Evolutionary conservation across 2,113 vertebrate genomes (phyloP).

Genomic region (rabbit (Oryctolagus cuniculus)): DNA sequence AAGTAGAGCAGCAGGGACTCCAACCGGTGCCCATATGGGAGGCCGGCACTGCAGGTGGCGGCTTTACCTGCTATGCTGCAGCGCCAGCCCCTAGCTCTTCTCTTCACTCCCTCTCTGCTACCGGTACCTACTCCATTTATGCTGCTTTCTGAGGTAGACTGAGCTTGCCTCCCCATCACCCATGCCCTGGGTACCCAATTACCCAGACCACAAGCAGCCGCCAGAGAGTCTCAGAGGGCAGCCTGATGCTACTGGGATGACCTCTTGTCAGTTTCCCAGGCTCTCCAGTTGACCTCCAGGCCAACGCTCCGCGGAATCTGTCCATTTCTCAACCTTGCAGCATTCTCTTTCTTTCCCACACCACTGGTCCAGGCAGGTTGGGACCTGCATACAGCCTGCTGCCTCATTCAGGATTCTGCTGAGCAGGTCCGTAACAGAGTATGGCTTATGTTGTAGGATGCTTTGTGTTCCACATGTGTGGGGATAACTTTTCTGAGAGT

Average conservation of each 20-base stretch:
- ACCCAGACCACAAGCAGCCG: not conserved
- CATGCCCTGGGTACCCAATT: not conserved
- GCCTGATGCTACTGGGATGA: not conserved
- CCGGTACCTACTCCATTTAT: not conserved
- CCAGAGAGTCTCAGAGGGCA: not conserved
- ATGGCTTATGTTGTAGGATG: not conserved
- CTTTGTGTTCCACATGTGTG: slow-evolving; percentile 43
- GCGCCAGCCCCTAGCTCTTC: not conserved
- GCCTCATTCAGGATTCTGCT: not conserved
- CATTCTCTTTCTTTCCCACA: not conserved
- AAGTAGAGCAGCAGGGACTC: no score
- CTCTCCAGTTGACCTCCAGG: not conserved
- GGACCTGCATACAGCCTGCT: not conserved
- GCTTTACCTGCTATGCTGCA: no score
- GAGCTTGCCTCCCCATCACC: not conserved
- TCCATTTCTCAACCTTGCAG: not conserved
- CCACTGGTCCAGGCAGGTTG: not conserved
- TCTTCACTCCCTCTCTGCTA: not conserved
- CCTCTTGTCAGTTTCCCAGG: not conserved
- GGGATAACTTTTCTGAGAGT: slow-evolving; percentile 46
- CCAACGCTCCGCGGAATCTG: not conserved
- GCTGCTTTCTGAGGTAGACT: not conserved
- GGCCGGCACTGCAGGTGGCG: no score
- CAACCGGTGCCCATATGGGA: no score
- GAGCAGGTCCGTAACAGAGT: not conserved